Percentiles rank a stretch among this genome's conserved stretches.
phyloP scores from a whole-genome alignment of 2,797 vertebrate species.

The Geotrypetes seraphini region DNA sequence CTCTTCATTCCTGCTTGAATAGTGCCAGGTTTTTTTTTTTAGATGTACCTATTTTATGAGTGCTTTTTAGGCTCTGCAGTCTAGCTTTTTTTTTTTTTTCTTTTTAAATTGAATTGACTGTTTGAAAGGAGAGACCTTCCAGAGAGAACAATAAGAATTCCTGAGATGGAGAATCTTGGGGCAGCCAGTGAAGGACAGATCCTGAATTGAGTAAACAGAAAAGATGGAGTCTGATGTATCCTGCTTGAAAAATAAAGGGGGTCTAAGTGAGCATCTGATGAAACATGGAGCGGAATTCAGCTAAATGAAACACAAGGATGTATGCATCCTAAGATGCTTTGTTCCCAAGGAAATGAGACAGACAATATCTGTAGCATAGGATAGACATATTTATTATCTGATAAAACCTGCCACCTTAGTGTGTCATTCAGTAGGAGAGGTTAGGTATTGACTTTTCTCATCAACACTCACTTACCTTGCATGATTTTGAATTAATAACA shows the following conservation, averaged over 20 bases:
- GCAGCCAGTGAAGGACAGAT: conserved; percentile 11
- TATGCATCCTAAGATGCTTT: too few species aligned
- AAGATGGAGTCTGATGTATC: not conserved
- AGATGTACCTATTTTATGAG: conserved; percentile 18
- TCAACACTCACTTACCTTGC: too few species aligned
- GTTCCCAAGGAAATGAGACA: too few species aligned
- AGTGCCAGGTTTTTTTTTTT: conserved; percentile 28
- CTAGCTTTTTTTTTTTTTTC: conserved; percentile 28
- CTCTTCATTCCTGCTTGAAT: conserved; percentile 26
- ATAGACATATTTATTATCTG: too few species aligned
- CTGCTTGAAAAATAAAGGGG: conserved; percentile 2
- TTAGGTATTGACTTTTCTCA: too few species aligned
- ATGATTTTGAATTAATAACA: too few species aligned
- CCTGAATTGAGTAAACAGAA: not conserved
- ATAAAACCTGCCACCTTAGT: too few species aligned
- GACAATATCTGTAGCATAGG: too few species aligned
- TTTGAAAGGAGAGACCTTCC: conserved; percentile 27
- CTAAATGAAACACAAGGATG: too few species aligned
- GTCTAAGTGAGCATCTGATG: not conserved
- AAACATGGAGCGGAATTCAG: not conserved
- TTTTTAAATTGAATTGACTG: conserved; percentile 30
- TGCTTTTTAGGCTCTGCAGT: conserved; percentile 16
- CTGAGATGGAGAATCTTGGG: conserved; percentile 11
- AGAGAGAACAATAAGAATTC: conserved; percentile 19
- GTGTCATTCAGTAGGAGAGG: too few species aligned